Evolutionary conservation across 2,888 invertebrate genomes (phyloP), one percentile per base, ranked within the genome.

Genomic region (Rosalia funebris): DNA sequence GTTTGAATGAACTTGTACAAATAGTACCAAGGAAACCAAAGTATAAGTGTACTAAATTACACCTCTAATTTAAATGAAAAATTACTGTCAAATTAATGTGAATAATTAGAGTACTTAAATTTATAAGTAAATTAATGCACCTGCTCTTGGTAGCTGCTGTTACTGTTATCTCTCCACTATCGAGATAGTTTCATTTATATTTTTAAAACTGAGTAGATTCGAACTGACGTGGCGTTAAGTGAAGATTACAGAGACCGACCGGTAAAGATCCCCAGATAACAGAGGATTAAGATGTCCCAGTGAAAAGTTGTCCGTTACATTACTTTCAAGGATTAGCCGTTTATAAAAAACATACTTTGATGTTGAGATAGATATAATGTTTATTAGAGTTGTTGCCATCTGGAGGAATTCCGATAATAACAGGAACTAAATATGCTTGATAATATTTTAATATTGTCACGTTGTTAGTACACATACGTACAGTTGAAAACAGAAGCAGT

Each of bases 241-340:
- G 63, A 68, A 72, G 71, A 72, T 74, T 71, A 72, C 66, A 72
- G 66, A 60, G 59, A 65, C 68, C 69, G 66, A 64, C 68, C 68
- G 63, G 53, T 57, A 57, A 53, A 67, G 71, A 74, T 71, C 70
- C 55, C 44, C 60, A 70, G 72, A 74, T 74, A 74, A 72, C 70
- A 70, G 54, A 53, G 62, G 71, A 74, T 74, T 74, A 72, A 71
- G 70, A 72, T 69, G 71, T 73, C 71, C 61, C 58, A 59, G 62
- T 65, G 65, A 68, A 58, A 58, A 59, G 56, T 45, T 45, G 56
- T 19, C 52, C 46, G 60, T 52, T 60, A 25, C 25, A 25, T 50
- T 34, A 44, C 57, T 57, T 32, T 36, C 45, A 44, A 37, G 57
- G 57, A 57, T 57, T 57, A 57, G 42, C 42, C 44, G 42, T 37